Percentiles rank a stretch among this genome's conserved stretches.
phyloP scores from a whole-genome alignment of 2,797 vertebrate species.

The Lithobates sylvaticus region DNA sequence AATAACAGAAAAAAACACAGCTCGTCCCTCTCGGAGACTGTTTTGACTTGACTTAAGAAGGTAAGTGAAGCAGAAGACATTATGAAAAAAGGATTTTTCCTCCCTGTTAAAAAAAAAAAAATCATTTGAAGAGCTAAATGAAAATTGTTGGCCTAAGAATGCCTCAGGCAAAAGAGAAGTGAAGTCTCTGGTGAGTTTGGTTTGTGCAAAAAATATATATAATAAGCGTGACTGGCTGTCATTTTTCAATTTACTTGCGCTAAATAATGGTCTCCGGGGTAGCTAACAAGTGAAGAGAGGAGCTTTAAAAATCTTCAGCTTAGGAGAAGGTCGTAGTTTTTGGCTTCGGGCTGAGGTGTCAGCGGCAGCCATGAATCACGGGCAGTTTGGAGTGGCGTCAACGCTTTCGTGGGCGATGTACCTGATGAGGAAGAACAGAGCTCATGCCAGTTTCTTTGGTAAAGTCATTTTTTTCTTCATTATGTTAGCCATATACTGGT shows the following conservation, averaged over 20 bases:
- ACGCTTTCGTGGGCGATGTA: slow-evolving; percentile 82
- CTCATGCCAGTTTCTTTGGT: slow-evolving; percentile 74
- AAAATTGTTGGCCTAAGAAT: slow-evolving; percentile 82
- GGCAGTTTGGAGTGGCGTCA: slow-evolving; percentile 71
- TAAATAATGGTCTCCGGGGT: slow-evolving; percentile 73
- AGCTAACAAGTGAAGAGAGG: slow-evolving; percentile 66
- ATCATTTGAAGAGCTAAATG: slow-evolving; percentile 82
- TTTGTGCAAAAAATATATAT: slow-evolving; percentile 77
- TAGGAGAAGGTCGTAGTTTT: slow-evolving; percentile 43
- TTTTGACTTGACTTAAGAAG: slow-evolving; percentile 24
- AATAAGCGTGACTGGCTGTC: slow-evolving; percentile 80
- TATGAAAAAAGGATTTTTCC: slow-evolving; percentile 31
- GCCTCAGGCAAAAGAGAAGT: slow-evolving; percentile 85
- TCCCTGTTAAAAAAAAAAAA: slow-evolving; percentile 63
- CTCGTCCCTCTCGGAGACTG: neutral
- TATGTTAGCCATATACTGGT: no score
- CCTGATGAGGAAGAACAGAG: slow-evolving; percentile 80
- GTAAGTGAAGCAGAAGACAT: slow-evolving; percentile 45
- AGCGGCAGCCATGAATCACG: slow-evolving; percentile 73
- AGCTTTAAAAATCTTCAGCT: slow-evolving; percentile 35
- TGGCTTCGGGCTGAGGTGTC: slow-evolving; percentile 36
- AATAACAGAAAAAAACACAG: slow-evolving; percentile 5
- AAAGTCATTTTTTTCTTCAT: slow-evolving; percentile 63
- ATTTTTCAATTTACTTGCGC: slow-evolving; percentile 72
- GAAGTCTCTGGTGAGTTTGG: slow-evolving; percentile 84